Percentiles rank a stretch among this genome's conserved stretches.
phyloP scores from a whole-genome alignment of 2,888 invertebrate genomes.

The Caenorhabditis sinica region DNA sequence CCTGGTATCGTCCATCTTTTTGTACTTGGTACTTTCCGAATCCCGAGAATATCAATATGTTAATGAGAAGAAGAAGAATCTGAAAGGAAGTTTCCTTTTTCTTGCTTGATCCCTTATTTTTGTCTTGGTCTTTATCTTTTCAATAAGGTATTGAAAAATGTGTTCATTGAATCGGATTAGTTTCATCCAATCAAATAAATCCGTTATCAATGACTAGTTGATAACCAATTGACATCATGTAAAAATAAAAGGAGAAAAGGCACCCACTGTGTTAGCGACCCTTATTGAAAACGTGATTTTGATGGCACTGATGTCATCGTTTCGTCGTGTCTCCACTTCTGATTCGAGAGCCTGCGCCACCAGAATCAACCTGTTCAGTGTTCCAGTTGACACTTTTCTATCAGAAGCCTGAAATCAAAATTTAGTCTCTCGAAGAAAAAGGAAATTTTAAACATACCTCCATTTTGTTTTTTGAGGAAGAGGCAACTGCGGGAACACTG shows the following conservation, averaged over 20 bases:
- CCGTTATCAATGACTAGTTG: constrained; percentile 31
- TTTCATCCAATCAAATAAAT: constrained; percentile 35
- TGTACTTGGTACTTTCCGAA: constrained; percentile 81
- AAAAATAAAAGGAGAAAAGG: no score
- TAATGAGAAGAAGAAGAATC: constrained; percentile 78
- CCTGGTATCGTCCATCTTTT: constrained; percentile 70
- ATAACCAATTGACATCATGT: constrained; percentile 27
- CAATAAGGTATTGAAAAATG: constrained; percentile 1
- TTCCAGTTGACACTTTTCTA: constrained; percentile 81
- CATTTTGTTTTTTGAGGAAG: constrained; percentile 53
- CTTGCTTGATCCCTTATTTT: constrained; percentile 11
- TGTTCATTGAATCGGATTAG: constrained; percentile 49
- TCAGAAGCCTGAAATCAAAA: constrained; percentile 45
- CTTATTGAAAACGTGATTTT: constrained; percentile 80
- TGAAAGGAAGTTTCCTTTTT: constrained; percentile 50
- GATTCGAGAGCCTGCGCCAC: constrained; percentile 82
- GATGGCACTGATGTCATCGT: constrained; percentile 79
- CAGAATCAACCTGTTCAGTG: constrained; percentile 81
- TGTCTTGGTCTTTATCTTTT: background rate
- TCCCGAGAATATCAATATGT: constrained; percentile 80
- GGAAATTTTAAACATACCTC: constrained; percentile 39
- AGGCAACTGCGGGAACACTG: constrained; percentile 48
- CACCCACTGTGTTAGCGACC: constrained; percentile 80
- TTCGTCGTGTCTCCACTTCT: constrained; percentile 80
- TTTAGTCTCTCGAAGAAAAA: background rate